These are phyloP conservation scores for Cabera pusaria DNA, from an alignment of 2,888 invertebrate genomes.

Conservation along the genomic window DNA sequence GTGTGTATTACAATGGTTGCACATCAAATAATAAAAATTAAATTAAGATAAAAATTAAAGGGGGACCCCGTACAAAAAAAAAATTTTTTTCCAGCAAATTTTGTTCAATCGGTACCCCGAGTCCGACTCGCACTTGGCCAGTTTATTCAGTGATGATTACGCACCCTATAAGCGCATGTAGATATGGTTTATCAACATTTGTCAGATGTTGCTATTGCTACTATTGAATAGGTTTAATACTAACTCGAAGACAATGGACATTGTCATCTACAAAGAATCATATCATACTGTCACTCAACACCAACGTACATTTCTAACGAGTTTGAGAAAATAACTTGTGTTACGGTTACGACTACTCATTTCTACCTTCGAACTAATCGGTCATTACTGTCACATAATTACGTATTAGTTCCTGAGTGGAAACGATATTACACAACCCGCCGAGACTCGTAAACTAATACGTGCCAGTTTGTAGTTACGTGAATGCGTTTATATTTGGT, in stretches of 20 bases:
- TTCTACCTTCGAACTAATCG: slow-evolving; percentile 30
- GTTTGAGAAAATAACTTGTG: slow-evolving; percentile 50
- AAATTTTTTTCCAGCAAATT: no score
- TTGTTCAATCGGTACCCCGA: no score
- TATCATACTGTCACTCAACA: no score
- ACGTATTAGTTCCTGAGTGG: slow-evolving; percentile 42
- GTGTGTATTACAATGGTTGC: no score
- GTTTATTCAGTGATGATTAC: no score
- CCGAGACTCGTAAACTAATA: slow-evolving; percentile 40
- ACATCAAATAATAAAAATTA: no score
- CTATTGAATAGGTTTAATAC: slow-evolving; percentile 25
- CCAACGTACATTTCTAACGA: slow-evolving; percentile 49
- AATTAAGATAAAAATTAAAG: no score
- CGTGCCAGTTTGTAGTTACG: slow-evolving; percentile 26
- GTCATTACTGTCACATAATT: slow-evolving; percentile 46
- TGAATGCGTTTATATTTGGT: slow-evolving; percentile 19
- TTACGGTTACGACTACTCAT: slow-evolving; percentile 11
- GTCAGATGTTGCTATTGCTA: slow-evolving; percentile 26
- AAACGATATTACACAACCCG: slow-evolving; percentile 45
- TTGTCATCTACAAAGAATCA: slow-evolving; percentile 62
- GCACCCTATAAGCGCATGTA: not conserved
- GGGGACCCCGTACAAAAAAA: no score
- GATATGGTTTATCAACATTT: slow-evolving; percentile 2
- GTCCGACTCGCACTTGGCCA: no score
- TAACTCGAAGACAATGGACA: slow-evolving; percentile 54